Evolutionary conservation across 2,888 invertebrate species (phyloP).

Genomic region (Pachymerium ferrugineum): DNA sequence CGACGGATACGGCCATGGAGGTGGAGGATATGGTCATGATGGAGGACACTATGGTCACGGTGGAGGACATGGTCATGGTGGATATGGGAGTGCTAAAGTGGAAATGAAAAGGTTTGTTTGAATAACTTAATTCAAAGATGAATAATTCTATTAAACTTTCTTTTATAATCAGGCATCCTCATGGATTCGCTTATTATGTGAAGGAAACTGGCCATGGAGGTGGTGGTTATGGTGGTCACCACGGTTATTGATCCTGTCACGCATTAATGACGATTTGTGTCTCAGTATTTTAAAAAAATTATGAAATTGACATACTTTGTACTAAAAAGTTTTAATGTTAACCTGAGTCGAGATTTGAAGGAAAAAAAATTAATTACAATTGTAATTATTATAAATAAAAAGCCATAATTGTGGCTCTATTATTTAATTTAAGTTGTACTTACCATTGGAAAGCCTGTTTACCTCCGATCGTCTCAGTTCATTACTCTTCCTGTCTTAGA

Average conservation of each 20-base stretch:
- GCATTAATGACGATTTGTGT: no score
- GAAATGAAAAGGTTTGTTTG: conserved; percentile 20
- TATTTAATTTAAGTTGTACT: no score
- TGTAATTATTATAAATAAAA: no score
- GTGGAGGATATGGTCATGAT: conserved; percentile 19
- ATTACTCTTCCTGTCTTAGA: no score
- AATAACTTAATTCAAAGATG: background rate
- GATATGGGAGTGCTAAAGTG: conserved; percentile 33
- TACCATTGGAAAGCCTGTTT: no score
- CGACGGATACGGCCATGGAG: conserved; percentile 25
- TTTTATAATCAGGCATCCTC: conserved; percentile 29
- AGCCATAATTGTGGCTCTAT: no score
- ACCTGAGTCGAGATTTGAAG: no score
- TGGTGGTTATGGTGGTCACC: conserved; percentile 26
- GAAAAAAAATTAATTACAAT: no score
- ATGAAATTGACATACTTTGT: no score
- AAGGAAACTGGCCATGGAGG: conserved; percentile 32
- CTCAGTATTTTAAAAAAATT: no score
- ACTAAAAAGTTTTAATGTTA: no score
- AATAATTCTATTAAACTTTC: background rate
- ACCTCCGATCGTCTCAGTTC: no score
- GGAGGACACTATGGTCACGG: background rate
- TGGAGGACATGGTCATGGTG: conserved; percentile 28
- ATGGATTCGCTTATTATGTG: conserved; percentile 33
- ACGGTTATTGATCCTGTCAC: background rate